Base-by-base conservation (phyloP, 2,113 vertebrate species). In the Xenopus laevis region DNA sequence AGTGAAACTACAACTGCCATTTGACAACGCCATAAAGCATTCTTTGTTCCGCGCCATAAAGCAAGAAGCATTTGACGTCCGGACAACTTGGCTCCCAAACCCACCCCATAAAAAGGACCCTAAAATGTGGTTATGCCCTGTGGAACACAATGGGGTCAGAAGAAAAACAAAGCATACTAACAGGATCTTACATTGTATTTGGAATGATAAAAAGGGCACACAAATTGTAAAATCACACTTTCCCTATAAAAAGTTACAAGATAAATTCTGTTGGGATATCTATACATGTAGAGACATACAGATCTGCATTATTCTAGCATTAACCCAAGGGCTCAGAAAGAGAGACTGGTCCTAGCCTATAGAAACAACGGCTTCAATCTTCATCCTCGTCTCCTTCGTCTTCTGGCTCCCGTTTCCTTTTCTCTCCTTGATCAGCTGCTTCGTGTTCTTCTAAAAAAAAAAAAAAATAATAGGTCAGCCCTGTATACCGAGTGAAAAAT, bases 331-430 rank as follows among this genome's bases (percentile, higher is more conserved):
- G 79, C 62, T 62, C 23, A 53, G 44, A 78, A 71, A 81, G 82
- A 77, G 74, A 81, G 82, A 83, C 65, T 75, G 53, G 53, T 55
- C 53, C 53, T 55, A n/a, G 15, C 53, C 53, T 55, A 13, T 40
- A 20, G 57, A 57, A 77, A 76, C 18, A 73, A 74, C 63, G 71
- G 64, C 72, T 63, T 90, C 89, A 92, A 84, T 96, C 94, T 0
- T 97, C 95, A 0, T 95, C 94, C 0, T 94, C 93, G 17, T 94
- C 93, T n/a, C 95, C 95, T 18, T 97, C 95, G 0, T 98, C 96
- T 18, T 98, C 96, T 0, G 89, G 87, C 0, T 93, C 95, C 80
- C 97, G 91, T 93, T 99, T 99, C 83, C 97, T 91, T 85, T 99
- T 99, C 85, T 98, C 95, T 4, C 97, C 97, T 77, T 81, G 89